A percentile compares a stretch with the other conserved stretches of the same genome.
phyloP scores from a whole-genome alignment of 2,113 vertebrate genomes.

The Illadopsis cleaveri region DNA sequence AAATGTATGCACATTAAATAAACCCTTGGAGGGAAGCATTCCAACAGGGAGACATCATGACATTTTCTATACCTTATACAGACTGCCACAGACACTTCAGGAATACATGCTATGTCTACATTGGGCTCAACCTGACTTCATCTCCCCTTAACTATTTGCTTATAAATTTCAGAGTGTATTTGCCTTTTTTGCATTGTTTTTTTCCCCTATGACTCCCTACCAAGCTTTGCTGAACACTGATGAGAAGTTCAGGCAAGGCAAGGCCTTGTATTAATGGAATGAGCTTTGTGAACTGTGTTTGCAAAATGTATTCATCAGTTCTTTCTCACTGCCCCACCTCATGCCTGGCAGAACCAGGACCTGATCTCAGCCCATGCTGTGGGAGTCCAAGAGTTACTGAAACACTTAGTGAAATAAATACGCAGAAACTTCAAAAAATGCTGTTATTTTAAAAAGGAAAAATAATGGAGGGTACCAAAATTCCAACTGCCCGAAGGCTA shows the following conservation, averaged over 20 bases:
- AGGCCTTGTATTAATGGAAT: not conserved
- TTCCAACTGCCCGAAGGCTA: not conserved
- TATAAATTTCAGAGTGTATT: not conserved
- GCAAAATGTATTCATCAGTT: not conserved
- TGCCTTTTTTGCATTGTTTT: not conserved
- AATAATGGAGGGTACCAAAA: not conserved
- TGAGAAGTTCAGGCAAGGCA: not conserved
- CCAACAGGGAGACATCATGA: not conserved
- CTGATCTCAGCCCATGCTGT: not conserved
- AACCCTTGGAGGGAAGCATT: not conserved
- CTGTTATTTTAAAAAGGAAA: not conserved
- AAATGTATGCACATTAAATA: not conserved
- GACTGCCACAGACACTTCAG: not conserved
- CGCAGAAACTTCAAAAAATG: not conserved
- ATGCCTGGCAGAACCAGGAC: not conserved
- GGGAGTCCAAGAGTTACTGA: not conserved
- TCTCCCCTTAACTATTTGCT: not conserved
- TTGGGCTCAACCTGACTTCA: not conserved
- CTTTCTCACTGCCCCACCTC: not conserved
- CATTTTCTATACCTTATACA: not conserved
- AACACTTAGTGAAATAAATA: not conserved
- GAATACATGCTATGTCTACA: not conserved
- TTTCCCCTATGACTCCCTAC: not conserved
- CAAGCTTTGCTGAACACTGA: not conserved
- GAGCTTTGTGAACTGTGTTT: not conserved